Evolutionary conservation across 1,140 invertebrate species (phyloP).

Genomic region (Tribolium madens): DNA sequence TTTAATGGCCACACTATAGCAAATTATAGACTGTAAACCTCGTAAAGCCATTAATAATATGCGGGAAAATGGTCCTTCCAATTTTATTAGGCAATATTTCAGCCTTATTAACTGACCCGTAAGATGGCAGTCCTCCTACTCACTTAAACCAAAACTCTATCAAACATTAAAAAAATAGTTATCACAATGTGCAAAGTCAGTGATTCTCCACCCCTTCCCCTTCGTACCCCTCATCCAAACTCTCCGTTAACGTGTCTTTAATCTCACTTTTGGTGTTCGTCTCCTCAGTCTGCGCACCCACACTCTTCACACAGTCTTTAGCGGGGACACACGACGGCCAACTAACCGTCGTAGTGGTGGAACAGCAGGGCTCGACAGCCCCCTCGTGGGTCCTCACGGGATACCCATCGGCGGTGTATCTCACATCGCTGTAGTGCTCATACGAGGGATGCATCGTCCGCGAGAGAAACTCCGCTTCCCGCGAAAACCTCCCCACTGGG

Average conservation of each 20-base stretch:
- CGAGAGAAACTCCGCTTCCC: constrained; percentile 77
- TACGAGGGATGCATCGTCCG: constrained; percentile 67
- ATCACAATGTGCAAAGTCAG: constrained; percentile 9
- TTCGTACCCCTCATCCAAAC: constrained; percentile 89
- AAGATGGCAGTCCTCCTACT: neutral
- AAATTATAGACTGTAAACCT: too few species aligned
- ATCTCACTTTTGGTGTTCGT: constrained; percentile 46
- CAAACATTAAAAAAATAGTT: constrained; percentile 11
- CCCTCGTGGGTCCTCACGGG: constrained; percentile 69
- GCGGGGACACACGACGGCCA: constrained; percentile 68
- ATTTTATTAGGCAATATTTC: too few species aligned
- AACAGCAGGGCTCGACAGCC: constrained; percentile 53
- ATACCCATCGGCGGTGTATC: constrained; percentile 84
- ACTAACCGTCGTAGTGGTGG: constrained; percentile 59
- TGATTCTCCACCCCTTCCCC: constrained; percentile 69
- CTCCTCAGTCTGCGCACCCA: constrained; percentile 70
- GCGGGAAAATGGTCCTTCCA: too few species aligned
- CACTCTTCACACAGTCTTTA: constrained; percentile 66
- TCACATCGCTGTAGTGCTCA: constrained; percentile 73
- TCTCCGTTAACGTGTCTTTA: constrained; percentile 78
- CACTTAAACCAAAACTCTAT: constrained; percentile 1
- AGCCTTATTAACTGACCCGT: too few species aligned
- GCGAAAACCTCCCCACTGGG: constrained; percentile 72
- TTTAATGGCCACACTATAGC: too few species aligned
- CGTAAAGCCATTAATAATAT: too few species aligned